Percentiles rank a stretch among this genome's conserved stretches.
Evolutionary conservation across 2,888 invertebrate genomes (phyloP).

Genomic region (Troglohyphantes excavatus): DNA sequence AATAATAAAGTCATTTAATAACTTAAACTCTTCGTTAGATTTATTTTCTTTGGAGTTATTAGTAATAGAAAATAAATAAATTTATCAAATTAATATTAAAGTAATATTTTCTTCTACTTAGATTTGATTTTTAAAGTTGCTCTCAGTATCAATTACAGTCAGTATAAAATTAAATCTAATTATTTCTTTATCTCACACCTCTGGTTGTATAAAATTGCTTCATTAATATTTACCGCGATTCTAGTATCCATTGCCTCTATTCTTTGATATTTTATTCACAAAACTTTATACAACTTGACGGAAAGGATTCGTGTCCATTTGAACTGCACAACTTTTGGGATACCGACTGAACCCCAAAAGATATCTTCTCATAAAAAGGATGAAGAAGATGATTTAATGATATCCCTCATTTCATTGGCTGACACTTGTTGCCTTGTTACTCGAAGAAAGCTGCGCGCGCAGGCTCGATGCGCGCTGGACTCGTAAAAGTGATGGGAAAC

Average conservation of each 20-base stretch:
- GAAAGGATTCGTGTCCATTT: not conserved
- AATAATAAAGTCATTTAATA: too few relatives aligned
- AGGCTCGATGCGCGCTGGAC: conserved; percentile 10
- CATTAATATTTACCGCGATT: not conserved
- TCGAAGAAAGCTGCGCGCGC: conserved; percentile 63
- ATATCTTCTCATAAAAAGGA: conserved; percentile 37
- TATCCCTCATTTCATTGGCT: conserved; percentile 49
- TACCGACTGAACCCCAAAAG: not conserved
- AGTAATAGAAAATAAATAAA: too few relatives aligned
- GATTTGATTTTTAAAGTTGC: too few relatives aligned
- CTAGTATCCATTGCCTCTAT: not conserved
- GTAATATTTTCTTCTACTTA: too few relatives aligned
- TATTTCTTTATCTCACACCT: not conserved
- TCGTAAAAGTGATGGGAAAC: conserved; percentile 32
- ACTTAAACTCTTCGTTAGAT: too few relatives aligned
- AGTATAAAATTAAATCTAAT: not conserved
- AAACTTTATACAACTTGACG: not conserved
- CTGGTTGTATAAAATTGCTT: not conserved
- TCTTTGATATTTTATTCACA: not conserved
- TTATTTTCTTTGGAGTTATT: too few relatives aligned
- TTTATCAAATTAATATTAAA: too few relatives aligned
- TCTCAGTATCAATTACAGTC: too few relatives aligned
- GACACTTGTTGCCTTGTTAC: conserved; percentile 57
- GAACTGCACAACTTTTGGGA: not conserved
- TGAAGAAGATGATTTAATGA: conserved; percentile 70